Conservation (phyloP, 2,797 vertebrate species). For the Muscicapa striata region DNA sequence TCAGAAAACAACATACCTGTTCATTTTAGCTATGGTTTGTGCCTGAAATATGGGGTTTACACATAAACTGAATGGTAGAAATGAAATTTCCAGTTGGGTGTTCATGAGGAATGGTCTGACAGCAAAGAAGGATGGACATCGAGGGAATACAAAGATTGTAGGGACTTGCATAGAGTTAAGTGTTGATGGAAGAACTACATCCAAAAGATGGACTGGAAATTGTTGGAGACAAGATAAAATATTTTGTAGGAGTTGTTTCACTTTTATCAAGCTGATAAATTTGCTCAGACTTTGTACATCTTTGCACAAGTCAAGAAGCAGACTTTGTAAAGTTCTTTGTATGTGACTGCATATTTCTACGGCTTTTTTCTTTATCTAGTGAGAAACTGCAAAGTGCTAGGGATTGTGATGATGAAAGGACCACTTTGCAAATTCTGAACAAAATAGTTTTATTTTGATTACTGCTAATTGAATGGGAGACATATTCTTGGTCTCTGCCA, state of each 20-base stretch:
- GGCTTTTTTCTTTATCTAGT: not conserved
- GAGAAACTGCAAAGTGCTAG: not conserved
- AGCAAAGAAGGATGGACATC: not conserved
- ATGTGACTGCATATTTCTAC: not conserved
- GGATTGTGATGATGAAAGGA: not conserved
- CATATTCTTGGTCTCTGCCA: not conserved
- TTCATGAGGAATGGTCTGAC: not conserved
- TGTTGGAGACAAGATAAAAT: not conserved
- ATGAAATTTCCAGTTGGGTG: not conserved
- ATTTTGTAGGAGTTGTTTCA: not conserved
- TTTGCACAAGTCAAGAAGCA: not conserved
- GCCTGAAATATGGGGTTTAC: not conserved
- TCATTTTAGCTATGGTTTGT: not conserved
- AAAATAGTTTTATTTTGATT: conserved; percentile 13
- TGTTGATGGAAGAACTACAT: not conserved
- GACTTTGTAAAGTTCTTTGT: not conserved
- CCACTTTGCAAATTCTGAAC: not conserved
- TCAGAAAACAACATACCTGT: not conserved
- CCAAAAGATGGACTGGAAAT: not conserved
- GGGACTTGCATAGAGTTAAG: not conserved
- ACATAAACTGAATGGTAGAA: not conserved
- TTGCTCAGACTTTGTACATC: not conserved
- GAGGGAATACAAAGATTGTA: not conserved
- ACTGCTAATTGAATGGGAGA: not conserved
- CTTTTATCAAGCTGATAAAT: not conserved